These are phyloP conservation scores for Chelmon rostratus DNA, from an alignment of 2,797 vertebrate species.

Conservation along the genomic window DNA sequence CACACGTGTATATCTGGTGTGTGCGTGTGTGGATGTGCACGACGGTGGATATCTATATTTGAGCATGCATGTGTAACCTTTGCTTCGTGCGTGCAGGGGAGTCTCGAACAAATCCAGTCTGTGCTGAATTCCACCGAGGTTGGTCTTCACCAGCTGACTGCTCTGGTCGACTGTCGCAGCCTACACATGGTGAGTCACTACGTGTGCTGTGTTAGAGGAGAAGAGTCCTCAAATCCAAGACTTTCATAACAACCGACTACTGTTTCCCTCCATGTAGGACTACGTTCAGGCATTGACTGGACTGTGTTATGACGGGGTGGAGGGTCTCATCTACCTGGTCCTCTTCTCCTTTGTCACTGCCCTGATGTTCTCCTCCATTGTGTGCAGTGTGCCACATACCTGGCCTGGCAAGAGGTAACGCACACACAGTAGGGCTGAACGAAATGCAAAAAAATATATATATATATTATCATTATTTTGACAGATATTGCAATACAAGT, in stretches of 20 bases:
- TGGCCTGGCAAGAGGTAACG: slow-evolving; percentile 97
- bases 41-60: slow-evolving; percentile 17
- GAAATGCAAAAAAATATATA: no score
- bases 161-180: slow-evolving; percentile 95
- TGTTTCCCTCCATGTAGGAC: slow-evolving; percentile 85
- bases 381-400: slow-evolving; percentile 97
- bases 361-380: slow-evolving; percentile 98
- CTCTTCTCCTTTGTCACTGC: slow-evolving; percentile 98
- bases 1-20: slow-evolving; percentile 14
- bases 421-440: slow-evolving; percentile 18
- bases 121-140: slow-evolving; percentile 93
- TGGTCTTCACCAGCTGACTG: slow-evolving; percentile 94
- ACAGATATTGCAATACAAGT: no score
- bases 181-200: slow-evolving; percentile 92
- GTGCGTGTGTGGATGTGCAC: neutral
- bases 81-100: slow-evolving; percentile 78
- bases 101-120: slow-evolving; percentile 90
- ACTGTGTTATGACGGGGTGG: slow-evolving; percentile 96
- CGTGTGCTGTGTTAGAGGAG: slow-evolving; percentile 17
- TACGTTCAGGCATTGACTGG: slow-evolving; percentile 96
- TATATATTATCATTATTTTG: no score
- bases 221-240: slow-evolving; percentile 1
- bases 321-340: slow-evolving; percentile 98
- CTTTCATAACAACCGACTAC: neutral
- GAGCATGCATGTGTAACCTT: slow-evolving; percentile 12